A percentile compares a stretch with the other conserved stretches of the same genome.
These are phyloP conservation scores for Leuciscus waleckii DNA, from an alignment of 2,797 vertebrate species.

Conservation along the genomic window DNA sequence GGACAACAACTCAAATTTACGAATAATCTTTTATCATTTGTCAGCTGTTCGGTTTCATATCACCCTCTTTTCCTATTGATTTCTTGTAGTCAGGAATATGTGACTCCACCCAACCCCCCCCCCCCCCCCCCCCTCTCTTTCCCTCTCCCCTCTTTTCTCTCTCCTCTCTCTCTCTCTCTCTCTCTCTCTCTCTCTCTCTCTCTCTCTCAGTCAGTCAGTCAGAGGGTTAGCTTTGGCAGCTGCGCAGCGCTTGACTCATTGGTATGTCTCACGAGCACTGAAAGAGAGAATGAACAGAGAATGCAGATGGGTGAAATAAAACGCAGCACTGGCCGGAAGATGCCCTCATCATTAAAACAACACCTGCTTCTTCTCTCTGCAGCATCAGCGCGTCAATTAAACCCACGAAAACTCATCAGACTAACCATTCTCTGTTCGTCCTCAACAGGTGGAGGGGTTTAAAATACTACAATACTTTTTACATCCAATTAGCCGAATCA, in stretches of 20 bases:
- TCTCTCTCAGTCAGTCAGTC: not conserved
- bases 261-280: slow-evolving; percentile 62
- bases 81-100: not conserved
- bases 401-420: slow-evolving; percentile 15
- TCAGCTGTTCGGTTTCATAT: not conserved
- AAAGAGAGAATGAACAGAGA: slow-evolving; percentile 57
- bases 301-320: slow-evolving; percentile 58
- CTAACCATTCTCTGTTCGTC: slow-evolving; percentile 2
- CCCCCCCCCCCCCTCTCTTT: not conserved
- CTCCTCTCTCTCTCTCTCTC: not conserved
- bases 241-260: slow-evolving; percentile 66
- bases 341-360: slow-evolving; percentile 58
- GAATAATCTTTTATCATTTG: not conserved
- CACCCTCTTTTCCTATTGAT: not conserved
- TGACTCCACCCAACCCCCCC: not conserved
- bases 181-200: not conserved
- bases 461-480: not conserved
- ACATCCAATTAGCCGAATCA: not conserved
- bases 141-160: not conserved
- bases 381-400: slow-evolving; percentile 46
- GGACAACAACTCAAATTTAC: not conserved
- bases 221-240: slow-evolving; percentile 50
- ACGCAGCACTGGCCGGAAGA: slow-evolving; percentile 50
- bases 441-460: slow-evolving; percentile 5
- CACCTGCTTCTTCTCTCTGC: slow-evolving; percentile 53